Base-by-base conservation (phyloP, 1,140 invertebrate species). In the Lucilia sericata region DNA sequence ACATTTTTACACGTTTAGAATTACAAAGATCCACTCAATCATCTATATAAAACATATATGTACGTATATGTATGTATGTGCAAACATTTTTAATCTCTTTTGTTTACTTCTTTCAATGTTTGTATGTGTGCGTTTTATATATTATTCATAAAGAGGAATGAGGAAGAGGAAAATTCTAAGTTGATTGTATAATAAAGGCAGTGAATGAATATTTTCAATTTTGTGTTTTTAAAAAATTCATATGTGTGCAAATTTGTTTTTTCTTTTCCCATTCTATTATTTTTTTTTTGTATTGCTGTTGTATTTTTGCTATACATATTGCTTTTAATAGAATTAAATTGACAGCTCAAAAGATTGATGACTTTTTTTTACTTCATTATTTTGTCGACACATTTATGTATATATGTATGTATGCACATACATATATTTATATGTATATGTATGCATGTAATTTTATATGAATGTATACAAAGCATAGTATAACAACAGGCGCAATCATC, bases 321-420 rank as follows among this genome's bases (percentile, higher is more conserved):
- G 65, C 65, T 70, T 84, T 84, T 84, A 84, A 84, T 84, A 82
- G 55, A 60, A 84, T 84, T 74, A 81, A 84, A 84, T 84, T 84
- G 83, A 82, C 83, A 84, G 76, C 83, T 81, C 83, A 36, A 70
- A 84, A 84, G 83, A 84, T 84, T 84, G 83, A 84, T 84, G 83
- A 74, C 47, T 84, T 30, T 30, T 82, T 70, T 55, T 76, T 36
- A 47, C 75, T 76, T 76, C 42, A 42, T 42, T 76, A 70, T 70
- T 70, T 70, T 70, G 19, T 21, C 75, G 30, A 76, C 75, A 42
- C 30, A 76, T 75, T 25, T 74, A 75, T 25, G 12, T 4, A 36
- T 8, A 34, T 14, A 75, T 8, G 9, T 14, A 75, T n/a, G n/a
- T n/a, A n/a, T n/a, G n/a, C n/a, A n/a, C n/a, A n/a, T n/a, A n/a